phyloP scores from a whole-genome alignment of 23 tunicate genomes.

The Diplosoma virens region DNA sequence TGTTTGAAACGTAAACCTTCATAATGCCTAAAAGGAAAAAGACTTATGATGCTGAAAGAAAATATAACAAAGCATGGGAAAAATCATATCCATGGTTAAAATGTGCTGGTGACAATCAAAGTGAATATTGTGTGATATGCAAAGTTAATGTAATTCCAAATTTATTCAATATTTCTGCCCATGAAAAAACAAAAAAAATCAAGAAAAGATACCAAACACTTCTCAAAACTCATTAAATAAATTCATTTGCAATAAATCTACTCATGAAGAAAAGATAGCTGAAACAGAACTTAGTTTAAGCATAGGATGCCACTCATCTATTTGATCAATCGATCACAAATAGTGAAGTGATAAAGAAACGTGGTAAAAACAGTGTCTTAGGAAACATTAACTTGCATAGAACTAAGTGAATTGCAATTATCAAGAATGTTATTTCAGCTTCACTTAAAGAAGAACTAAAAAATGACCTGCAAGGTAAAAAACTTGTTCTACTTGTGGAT shows the following conservation, averaged over 20 bases:
- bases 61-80: neutral
- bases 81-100: neutral
- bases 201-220: neutral
- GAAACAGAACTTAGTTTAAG: neutral
- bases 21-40: neutral
- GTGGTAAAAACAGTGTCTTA: neutral
- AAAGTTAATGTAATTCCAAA: neutral
- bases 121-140: neutral
- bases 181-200: neutral
- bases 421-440: neutral
- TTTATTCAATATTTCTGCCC: neutral
- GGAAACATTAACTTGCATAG: conserved; percentile 15
- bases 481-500: conserved; percentile 4
- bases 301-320: neutral
- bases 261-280: neutral
- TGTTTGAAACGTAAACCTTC: too few relatives aligned
- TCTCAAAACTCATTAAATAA: neutral
- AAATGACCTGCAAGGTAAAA: conserved; percentile 1
- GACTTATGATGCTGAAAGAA: neutral
- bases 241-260: neutral
- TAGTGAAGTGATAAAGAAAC: neutral
- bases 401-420: neutral
- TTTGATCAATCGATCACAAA: conserved; percentile 7
- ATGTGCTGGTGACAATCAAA: neutral
- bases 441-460: neutral